phyloP scores from a whole-genome alignment of 2,888 invertebrate genomes.

The Bellardia pandia region DNA sequence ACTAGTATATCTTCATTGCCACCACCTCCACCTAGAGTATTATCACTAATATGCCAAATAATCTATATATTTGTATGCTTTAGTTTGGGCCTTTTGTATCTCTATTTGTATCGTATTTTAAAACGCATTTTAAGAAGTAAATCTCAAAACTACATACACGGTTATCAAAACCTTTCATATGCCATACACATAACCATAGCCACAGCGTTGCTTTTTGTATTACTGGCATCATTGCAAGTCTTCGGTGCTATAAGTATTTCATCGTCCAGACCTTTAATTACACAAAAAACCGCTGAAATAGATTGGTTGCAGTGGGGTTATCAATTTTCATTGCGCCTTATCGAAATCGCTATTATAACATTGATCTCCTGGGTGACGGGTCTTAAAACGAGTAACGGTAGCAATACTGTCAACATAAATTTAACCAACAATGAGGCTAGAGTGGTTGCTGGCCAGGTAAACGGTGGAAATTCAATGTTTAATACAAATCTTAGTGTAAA shows the following conservation, averaged over 20 bases:
- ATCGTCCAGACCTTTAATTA: slow-evolving; percentile 74
- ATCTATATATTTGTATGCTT: slow-evolving; percentile 94
- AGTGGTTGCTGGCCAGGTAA: slow-evolving; percentile 82
- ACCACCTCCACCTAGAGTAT: slow-evolving; percentile 85
- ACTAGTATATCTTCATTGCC: slow-evolving; percentile 76
- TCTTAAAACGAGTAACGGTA: slow-evolving; percentile 85
- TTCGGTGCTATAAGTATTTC: slow-evolving; percentile 90
- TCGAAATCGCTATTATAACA: slow-evolving; percentile 94
- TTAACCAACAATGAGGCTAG: slow-evolving; percentile 66
- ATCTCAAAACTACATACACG: slow-evolving; percentile 91
- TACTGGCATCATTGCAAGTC: slow-evolving; percentile 93
- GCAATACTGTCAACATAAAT: slow-evolving; percentile 70
- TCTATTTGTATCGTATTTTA: slow-evolving; percentile 92
- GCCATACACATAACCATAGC: slow-evolving; percentile 96
- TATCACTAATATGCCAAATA: slow-evolving; percentile 92
- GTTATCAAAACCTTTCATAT: slow-evolving; percentile 92
- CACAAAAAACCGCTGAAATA: slow-evolving; percentile 85
- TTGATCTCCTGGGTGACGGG: slow-evolving; percentile 95
- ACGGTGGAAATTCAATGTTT: slow-evolving; percentile 66
- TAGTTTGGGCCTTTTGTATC: slow-evolving; percentile 92
- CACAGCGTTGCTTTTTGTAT: slow-evolving; percentile 92
- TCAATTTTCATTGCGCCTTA: slow-evolving; percentile 92
- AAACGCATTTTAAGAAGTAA: slow-evolving; percentile 90
- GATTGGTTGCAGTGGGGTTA: slow-evolving; percentile 97
- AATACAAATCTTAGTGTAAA: slow-evolving; percentile 67